Evolutionary conservation across 2,113 vertebrate genomes (phyloP).

Genomic region (Felis chaus): DNA sequence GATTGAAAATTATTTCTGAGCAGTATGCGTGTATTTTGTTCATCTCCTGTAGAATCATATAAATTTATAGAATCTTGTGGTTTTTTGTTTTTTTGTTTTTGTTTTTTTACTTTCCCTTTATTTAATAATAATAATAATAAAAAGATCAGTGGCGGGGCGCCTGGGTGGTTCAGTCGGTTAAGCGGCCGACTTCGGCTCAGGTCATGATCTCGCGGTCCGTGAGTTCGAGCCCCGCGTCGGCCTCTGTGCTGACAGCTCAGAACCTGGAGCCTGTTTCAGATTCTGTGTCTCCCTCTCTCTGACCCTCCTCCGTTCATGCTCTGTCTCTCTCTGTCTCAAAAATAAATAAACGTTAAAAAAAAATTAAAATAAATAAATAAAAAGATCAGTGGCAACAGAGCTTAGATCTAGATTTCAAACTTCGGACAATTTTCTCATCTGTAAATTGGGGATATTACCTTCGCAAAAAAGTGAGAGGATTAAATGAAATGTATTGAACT

Average conservation of each 20-base stretch:
- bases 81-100: neutral
- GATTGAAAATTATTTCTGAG: neutral
- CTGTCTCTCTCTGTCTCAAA: too few species aligned
- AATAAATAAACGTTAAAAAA: too few species aligned
- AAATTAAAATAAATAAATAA: neutral
- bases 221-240: too few species aligned
- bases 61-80: neutral
- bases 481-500: neutral
- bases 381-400: neutral
- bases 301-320: too few species aligned
- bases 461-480: neutral
- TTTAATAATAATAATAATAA: neutral
- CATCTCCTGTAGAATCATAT: neutral
- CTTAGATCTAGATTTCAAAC: neutral
- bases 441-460: neutral
- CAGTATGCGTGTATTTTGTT: neutral
- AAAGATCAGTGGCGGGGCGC: neutral
- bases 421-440: neutral
- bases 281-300: too few species aligned
- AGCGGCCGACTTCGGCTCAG: too few species aligned
- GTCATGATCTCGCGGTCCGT: too few species aligned
- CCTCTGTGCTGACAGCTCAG: too few species aligned
- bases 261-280: too few species aligned
- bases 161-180: too few species aligned
- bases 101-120: neutral